Evolutionary conservation across 2,797 vertebrate genomes (phyloP).

Genomic region (Sebastolobus alascanus): DNA sequence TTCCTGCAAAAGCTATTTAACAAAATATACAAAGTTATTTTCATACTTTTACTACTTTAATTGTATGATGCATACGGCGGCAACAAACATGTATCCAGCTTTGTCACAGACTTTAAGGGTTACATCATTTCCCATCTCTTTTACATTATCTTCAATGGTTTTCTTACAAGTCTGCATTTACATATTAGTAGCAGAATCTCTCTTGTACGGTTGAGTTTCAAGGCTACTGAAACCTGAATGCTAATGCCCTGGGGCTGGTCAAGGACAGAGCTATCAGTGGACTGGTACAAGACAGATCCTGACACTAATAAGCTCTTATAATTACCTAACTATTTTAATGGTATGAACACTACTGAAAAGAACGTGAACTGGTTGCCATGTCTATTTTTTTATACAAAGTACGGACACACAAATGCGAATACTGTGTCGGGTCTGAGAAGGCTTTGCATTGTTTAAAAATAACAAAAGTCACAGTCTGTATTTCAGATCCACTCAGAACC

Average conservation of each 20-base stretch:
- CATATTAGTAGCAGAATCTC: not conserved
- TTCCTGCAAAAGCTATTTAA: slow-evolving; percentile 17
- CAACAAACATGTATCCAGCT: not conserved
- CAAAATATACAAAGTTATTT: not conserved
- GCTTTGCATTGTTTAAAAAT: not conserved
- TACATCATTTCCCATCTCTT: not conserved
- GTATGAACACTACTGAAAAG: not conserved
- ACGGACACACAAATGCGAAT: not conserved
- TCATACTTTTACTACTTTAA: not conserved
- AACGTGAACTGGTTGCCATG: not conserved
- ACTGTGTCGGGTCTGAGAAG: slow-evolving; percentile 1
- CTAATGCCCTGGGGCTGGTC: not conserved
- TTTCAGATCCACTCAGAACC: slow-evolving; percentile 93
- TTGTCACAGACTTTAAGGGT: not conserved
- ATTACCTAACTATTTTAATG: not conserved
- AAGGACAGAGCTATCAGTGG: not conserved
- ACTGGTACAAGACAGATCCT: not conserved
- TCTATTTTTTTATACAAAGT: not conserved
- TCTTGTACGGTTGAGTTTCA: not conserved
- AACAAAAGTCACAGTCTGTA: slow-evolving; percentile 4
- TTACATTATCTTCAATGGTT: slow-evolving; percentile 4
- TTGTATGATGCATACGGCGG: not conserved
- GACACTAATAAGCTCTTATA: not conserved
- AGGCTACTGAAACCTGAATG: not conserved
- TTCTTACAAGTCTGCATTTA: too few relatives aligned